Evolutionary conservation across 2,113 vertebrate species (phyloP).

Genomic region (Crotalus helleri): DNA sequence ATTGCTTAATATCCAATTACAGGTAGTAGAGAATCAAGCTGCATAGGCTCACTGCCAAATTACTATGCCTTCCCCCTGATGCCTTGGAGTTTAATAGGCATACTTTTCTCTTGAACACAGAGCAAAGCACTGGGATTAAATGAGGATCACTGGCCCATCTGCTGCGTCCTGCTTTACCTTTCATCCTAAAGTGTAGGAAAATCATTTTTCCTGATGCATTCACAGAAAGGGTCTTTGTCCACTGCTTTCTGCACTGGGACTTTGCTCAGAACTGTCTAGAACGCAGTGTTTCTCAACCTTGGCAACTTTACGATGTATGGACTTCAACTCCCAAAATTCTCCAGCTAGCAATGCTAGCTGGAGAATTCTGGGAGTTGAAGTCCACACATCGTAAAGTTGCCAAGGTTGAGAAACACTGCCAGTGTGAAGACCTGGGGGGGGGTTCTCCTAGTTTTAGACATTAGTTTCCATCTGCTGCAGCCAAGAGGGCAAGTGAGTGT

Average conservation of each 20-base stretch:
- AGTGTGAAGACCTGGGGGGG: background rate
- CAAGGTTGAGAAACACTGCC: too few species aligned
- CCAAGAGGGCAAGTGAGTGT: background rate
- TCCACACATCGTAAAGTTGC: too few species aligned
- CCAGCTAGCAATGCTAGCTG: too few species aligned
- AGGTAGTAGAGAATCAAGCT: background rate
- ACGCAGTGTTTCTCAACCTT: too few species aligned
- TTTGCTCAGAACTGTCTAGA: background rate
- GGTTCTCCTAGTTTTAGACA: background rate
- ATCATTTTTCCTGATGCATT: background rate
- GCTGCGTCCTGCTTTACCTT: background rate
- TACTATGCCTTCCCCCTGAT: background rate
- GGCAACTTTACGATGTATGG: too few species aligned
- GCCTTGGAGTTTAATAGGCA: background rate
- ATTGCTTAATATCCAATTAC: conserved; percentile 16
- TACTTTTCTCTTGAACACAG: background rate
- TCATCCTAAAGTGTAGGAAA: background rate
- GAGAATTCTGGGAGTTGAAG: too few species aligned
- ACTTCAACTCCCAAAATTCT: too few species aligned
- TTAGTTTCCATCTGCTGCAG: background rate
- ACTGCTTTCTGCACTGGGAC: background rate
- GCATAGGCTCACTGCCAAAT: background rate
- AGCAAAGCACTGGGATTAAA: conserved; percentile 1
- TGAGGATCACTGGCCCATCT: background rate
- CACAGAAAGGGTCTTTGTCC: background rate